Base-by-base conservation (phyloP, 2,797 vertebrate genomes). In the Lepus townsendii region DNA sequence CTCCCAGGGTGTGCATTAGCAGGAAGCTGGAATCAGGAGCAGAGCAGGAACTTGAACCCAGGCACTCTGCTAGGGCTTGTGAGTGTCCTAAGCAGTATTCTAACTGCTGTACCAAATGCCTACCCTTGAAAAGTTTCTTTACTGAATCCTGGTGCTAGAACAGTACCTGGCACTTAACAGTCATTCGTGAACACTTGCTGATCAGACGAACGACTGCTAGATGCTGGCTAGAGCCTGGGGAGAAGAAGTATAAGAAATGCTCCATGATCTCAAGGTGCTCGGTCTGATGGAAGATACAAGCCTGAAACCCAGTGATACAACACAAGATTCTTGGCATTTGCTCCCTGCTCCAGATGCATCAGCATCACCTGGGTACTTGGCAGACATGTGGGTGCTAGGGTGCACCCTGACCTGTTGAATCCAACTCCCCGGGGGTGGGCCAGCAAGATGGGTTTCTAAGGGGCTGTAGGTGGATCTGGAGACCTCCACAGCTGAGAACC, bases 81-180 rank as follows among this genome's bases (percentile, higher is more conserved):
- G 54, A 57, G 54, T 57, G 54, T 57, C 54, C 54, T 57, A 57
- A 57, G 14, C 54, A 57, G 13, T 57, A 57, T 57, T 14, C 54
- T 57, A 57, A 57, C 54, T 16, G 54, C 54, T 57, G 54, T 19
- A 57, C 19, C 54, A 57, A 42, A 19, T 14, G 17, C 54, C 54
- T 57, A 57, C 54, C 54, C 14, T 19, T 57, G 19, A 16, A 57
- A 57, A 19, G 19, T 57, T 57, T 57, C 54, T 38, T 17, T 72
- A 10, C 54, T 94, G 27, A 80, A 92, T 92, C 73, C 57, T 62
- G 62, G 73, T 84, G 12, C 66, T 91, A 50, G 38, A 57, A 24
- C 30, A 87, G 73, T 72, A 24, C 47, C 85, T 79, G 75, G 16
- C 63, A 88, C 8, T 60, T 26, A 38, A 62, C 8, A 63, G 54